Base-by-base conservation (phyloP, 2,113 vertebrate genomes). In the Rhea pennata region DNA sequence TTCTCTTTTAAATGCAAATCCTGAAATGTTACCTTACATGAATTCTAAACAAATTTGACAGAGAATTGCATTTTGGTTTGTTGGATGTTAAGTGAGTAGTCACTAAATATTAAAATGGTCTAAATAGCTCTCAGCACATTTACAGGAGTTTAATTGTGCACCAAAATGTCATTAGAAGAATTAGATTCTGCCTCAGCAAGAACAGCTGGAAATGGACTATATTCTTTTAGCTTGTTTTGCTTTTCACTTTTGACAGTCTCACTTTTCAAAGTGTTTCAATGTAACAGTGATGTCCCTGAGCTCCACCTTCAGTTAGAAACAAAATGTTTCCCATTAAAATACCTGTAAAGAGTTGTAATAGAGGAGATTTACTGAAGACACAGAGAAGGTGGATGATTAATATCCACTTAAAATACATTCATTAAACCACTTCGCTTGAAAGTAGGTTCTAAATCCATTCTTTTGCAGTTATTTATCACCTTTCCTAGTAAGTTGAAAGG, bases 341-440 rank as follows among this genome's bases (percentile, higher is more conserved):
- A n/a, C 29, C 31, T 72, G 1, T 22, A n/a, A 44, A 61, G 70
- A 83, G 17, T 42, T 67, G 21, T 88, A 77, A 59, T n/a, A 56
- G 89, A 90, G 62, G 71, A 62, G 53, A 83, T 58, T 23, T 92
- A 64, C 69, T 88, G 66, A 81, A 90, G 58, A 66, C n/a, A 10
- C 14, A 51, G 71, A 67, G 58, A 84, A 95, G 85, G 85, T 88
- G 77, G 31, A 46, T 61, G 87, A 92, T 91, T 89, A 93, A 95
- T 95, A 86, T 75, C 74, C 15, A 1, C 33, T 77, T 70, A 33
- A 84, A 73, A 51, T 46, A n/a, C 8, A 8, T 80, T 84, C n/a
- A 76, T 65, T 69, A 42, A 61, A 61, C 69, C 9, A 21, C n/a
- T 87, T 64, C 31, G 81, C 69, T 39, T 31, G 42, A 56, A 51